Percentiles rank a stretch among this genome's conserved stretches.
Evolutionary conservation across 1,140 invertebrate species (phyloP).

Genomic region (Diachasma alloeum): DNA sequence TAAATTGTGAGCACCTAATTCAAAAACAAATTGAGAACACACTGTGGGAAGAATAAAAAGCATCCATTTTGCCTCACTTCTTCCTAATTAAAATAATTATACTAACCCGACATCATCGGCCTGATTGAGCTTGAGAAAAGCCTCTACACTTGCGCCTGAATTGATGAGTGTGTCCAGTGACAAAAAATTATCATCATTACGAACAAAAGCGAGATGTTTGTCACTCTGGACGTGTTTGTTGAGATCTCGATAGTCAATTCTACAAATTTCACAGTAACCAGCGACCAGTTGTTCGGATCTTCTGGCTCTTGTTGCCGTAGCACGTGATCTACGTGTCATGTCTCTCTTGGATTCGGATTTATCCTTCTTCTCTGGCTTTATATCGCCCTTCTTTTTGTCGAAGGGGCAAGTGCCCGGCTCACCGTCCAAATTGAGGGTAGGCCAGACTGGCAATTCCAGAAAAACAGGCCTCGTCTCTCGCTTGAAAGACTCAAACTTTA

Average conservation of each 20-base stretch:
- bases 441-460: conserved; percentile 62
- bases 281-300: conserved; percentile 66
- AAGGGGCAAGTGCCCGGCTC: conserved; percentile 58
- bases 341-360: conserved; percentile 56
- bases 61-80: too few species aligned
- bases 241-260: conserved; percentile 73
- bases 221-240: conserved; percentile 75
- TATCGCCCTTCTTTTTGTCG: conserved; percentile 41
- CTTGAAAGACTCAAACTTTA: conserved; percentile 65
- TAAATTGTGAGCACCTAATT: too few species aligned
- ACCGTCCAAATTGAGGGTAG: conserved; percentile 61
- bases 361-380: conserved; percentile 50
- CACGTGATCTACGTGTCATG: conserved; percentile 74
- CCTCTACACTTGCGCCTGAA: conserved; percentile 69
- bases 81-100: too few species aligned
- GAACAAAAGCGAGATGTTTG: conserved; percentile 75
- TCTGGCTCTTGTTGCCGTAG: conserved; percentile 66
- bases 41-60: too few species aligned
- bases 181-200: conserved; percentile 75
- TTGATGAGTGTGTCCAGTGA: conserved; percentile 74
- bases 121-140: conserved; percentile 68
- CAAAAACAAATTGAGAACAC: too few species aligned
- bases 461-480: conserved; percentile 63
- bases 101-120: conserved; percentile 58
- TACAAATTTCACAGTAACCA: conserved; percentile 81